phyloP scores from a whole-genome alignment of 2,888 invertebrate genomes.

The Aporophyla lueneburgensis region DNA sequence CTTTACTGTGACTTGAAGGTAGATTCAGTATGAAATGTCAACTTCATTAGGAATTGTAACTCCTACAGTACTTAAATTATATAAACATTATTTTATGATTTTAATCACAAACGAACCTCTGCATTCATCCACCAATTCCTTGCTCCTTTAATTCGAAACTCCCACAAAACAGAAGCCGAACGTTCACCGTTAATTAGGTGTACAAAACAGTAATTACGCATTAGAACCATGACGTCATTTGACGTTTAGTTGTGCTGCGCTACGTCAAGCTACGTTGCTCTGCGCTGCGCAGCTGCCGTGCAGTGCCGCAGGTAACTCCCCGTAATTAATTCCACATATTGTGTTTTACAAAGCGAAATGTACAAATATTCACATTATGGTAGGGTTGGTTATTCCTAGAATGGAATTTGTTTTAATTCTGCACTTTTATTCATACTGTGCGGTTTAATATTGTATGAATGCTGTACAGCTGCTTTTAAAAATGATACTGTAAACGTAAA shows the following conservation, averaged over 20 bases:
- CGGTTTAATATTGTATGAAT: not conserved
- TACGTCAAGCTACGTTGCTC: conserved; percentile 3
- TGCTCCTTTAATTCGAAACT: conserved; percentile 12
- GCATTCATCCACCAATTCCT: not conserved
- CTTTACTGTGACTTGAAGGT: too few species aligned
- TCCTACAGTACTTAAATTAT: not conserved
- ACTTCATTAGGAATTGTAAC: not conserved
- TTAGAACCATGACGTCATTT: conserved; percentile 57
- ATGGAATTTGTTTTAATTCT: conserved; percentile 31
- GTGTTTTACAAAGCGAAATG: conserved; percentile 61
- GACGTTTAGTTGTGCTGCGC: conserved; percentile 40
- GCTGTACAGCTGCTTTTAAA: not conserved
- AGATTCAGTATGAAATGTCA: not conserved
- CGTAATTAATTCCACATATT: conserved; percentile 62
- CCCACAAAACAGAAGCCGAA: conserved; percentile 24
- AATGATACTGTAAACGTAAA: not conserved
- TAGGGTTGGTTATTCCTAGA: conserved; percentile 40
- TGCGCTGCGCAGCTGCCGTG: conserved; percentile 10
- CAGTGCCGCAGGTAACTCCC: conserved; percentile 49
- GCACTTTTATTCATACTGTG: not conserved
- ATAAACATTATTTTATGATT: not conserved
- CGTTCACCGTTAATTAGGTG: conserved; percentile 56
- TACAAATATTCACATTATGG: conserved; percentile 55
- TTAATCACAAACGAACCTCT: not conserved
- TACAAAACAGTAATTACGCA: conserved; percentile 57